Evolutionary conservation across 1,140 invertebrate genomes (phyloP).

Genomic region (Saccostrea echinata): DNA sequence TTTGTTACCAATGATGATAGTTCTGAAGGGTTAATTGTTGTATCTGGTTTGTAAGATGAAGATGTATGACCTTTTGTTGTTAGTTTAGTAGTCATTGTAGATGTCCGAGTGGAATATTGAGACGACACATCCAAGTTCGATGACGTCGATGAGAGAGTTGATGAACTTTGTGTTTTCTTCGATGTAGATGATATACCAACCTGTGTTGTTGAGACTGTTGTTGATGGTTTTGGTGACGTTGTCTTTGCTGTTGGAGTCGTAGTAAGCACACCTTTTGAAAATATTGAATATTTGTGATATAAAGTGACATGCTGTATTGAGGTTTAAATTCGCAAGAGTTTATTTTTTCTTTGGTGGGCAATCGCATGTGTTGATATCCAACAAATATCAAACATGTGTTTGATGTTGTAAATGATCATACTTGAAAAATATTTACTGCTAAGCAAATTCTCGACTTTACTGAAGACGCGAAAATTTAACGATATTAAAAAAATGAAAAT

Average conservation of each 20-base stretch:
- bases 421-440: too few relatives aligned
- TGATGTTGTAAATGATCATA: too few relatives aligned
- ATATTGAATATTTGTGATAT: background rate
- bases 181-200: conserved; percentile 11
- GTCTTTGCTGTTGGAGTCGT: background rate
- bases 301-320: too few relatives aligned
- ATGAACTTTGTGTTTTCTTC: background rate
- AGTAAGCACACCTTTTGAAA: background rate
- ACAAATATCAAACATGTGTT: too few relatives aligned
- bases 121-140: background rate
- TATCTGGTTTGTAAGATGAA: background rate
- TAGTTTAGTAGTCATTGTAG: background rate
- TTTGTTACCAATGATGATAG: background rate
- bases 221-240: background rate
- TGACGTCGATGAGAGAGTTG: background rate
- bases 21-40: background rate
- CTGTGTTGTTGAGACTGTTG: background rate
- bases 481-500: too few relatives aligned
- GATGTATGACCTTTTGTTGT: background rate
- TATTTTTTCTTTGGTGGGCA: too few relatives aligned
- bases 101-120: background rate
- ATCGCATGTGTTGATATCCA: too few relatives aligned
- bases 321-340: too few relatives aligned
- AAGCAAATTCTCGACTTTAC: too few relatives aligned
- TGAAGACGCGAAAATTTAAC: too few relatives aligned